Evolutionary conservation across 1,140 invertebrate genomes (phyloP).

Genomic region (Acromyrmex heyeri): DNA sequence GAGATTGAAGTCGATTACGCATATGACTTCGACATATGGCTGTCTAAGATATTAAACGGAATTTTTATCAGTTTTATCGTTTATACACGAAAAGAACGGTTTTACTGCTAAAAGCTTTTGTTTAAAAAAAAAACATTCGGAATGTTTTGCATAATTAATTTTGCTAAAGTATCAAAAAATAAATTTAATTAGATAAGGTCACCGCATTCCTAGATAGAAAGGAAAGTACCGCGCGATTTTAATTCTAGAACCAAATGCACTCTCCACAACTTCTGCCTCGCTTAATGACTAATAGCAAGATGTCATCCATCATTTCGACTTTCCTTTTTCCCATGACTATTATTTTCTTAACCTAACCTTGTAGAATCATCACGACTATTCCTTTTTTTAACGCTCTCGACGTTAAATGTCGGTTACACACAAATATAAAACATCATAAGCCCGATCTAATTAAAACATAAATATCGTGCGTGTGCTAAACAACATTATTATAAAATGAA

Average conservation of each 20-base stretch:
- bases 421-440: neutral
- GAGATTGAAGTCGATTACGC: too few relatives aligned
- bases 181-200: too few relatives aligned
- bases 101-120: too few relatives aligned
- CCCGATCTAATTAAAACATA: neutral
- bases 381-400: neutral
- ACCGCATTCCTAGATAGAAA: neutral
- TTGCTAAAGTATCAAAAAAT: too few relatives aligned
- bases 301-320: constrained; percentile 20
- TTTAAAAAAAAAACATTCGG: too few relatives aligned
- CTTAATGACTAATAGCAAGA: constrained; percentile 27
- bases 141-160: too few relatives aligned
- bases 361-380: neutral
- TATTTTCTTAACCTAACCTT: neutral
- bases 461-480: neutral
- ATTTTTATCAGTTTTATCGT: too few relatives aligned
- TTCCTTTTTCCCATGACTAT: constrained; percentile 29
- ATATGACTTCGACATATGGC: too few relatives aligned
- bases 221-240: neutral
- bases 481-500: constrained; percentile 28
- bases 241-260: constrained; percentile 38
- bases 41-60: too few relatives aligned
- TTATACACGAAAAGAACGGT: too few relatives aligned
- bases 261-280: constrained; percentile 32
- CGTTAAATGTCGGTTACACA: neutral